Conservation (phyloP, 2,797 vertebrate genomes). For the Botia almorhae region DNA sequence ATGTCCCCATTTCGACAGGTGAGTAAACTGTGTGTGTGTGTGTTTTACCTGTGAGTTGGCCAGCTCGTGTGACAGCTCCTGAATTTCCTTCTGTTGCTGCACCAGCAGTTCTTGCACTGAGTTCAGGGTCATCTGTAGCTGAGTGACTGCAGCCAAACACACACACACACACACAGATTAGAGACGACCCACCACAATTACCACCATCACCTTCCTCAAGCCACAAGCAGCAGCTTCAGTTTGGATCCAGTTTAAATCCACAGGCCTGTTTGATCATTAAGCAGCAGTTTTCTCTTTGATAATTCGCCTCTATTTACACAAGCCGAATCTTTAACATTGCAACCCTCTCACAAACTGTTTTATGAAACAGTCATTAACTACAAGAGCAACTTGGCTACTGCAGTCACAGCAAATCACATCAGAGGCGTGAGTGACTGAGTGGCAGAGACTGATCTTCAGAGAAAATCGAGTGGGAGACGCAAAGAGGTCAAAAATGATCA, state of each 20-base stretch:
- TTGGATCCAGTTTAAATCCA: constrained; percentile 3
- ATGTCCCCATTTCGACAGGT: too few relatives aligned
- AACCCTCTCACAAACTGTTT: constrained; percentile 81
- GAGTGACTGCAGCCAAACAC: constrained; percentile 81
- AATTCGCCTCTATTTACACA: constrained; percentile 61
- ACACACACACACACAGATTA: constrained; percentile 23
- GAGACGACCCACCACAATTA: background rate
- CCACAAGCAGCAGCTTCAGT: background rate
- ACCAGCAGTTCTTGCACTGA: constrained; percentile 92
- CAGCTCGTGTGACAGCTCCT: constrained; percentile 92
- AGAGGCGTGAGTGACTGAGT: constrained; percentile 73
- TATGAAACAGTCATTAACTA: constrained; percentile 86
- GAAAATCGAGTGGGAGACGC: background rate
- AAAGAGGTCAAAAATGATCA: background rate
- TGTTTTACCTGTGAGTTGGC: constrained; percentile 85
- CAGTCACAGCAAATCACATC: constrained; percentile 84
- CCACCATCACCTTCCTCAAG: background rate
- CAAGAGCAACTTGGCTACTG: constrained; percentile 82
- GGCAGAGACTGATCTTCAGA: constrained; percentile 52
- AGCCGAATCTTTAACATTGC: constrained; percentile 84
- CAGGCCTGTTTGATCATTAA: constrained; percentile 35
- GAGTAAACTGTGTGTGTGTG: too few relatives aligned
- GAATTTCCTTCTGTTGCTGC: constrained; percentile 94
- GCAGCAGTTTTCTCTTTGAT: constrained; percentile 52
- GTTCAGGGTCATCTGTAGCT: constrained; percentile 90